Base-by-base conservation (phyloP, 37 sponge, comb jelly and placozoan species). In the Ephydatia muelleri region DNA sequence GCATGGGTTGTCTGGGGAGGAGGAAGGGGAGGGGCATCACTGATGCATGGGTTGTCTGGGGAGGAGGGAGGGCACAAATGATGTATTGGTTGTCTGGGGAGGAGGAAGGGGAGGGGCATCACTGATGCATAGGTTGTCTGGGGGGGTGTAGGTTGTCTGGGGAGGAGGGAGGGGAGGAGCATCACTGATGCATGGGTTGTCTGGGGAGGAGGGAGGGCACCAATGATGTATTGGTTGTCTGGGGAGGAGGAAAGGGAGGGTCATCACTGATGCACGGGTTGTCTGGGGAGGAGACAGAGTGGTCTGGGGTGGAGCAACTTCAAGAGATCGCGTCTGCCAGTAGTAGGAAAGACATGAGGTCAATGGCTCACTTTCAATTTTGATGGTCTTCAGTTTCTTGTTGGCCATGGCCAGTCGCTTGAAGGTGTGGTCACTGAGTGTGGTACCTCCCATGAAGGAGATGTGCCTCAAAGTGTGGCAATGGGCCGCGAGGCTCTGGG, bases 381-480 rank as follows among this genome's bases (percentile, higher is more conserved):
- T 89, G 57, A 95, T 79, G 43, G 80, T 39, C 68, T 76, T 79
- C 67, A 95, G 74, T 34, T 90, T 93, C 73, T 87, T 87, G 70
- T 86, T 88, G 38, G 93, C 91, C 32, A 91, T 28, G 16, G 86
- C 90, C 38, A 96, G 73, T 5, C 43, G 28, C 80, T 93, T 93
- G 70, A 96, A 64, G 22, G 93, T 81, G 25, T 77, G 73, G 65
- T 96, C 96, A 37, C 92, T 81, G 70, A 96, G 68, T 26, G 23
- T 65, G 36, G 89, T 80, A 2, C 83, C 80, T 48, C 93, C 96
- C 65, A 91, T 76, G 25, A 96, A 64, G 22, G 86, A 80, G 74
- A 96, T 47, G 72, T 91, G 93, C 19, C 92, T 78, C 84, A 96
- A 83, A 30, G 93, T 92, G 76, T 88, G 86, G 48, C 92, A 92